These are phyloP conservation scores for Exocentrus adspersus DNA, from an alignment of 2,888 invertebrate genomes.

Conservation along the genomic window DNA sequence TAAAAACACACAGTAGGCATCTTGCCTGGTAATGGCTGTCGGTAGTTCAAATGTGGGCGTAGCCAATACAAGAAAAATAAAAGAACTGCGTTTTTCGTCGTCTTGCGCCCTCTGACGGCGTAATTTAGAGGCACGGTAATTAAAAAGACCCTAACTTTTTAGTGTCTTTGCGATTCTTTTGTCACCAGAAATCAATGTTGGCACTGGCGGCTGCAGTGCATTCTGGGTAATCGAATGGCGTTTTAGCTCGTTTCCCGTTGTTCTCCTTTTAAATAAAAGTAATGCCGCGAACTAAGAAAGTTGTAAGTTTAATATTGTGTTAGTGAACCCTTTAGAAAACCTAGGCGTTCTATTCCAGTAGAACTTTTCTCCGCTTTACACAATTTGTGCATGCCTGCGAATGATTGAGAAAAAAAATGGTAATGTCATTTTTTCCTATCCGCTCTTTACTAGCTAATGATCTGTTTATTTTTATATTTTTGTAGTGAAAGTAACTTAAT, in stretches of 20 bases:
- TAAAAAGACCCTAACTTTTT: slow-evolving; percentile 62
- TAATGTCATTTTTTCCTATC: slow-evolving; percentile 60
- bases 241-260: slow-evolving; percentile 53
- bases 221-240: slow-evolving; percentile 60
- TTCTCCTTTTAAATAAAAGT: slow-evolving; percentile 48
- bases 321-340: slow-evolving; percentile 43
- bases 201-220: slow-evolving; percentile 61
- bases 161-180: slow-evolving; percentile 61
- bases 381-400: slow-evolving; percentile 52
- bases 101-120: slow-evolving; percentile 34
- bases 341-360: slow-evolving; percentile 38
- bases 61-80: slow-evolving; percentile 34
- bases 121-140: slow-evolving; percentile 36
- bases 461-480: slow-evolving; percentile 57
- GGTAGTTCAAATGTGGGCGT: slow-evolving; percentile 18
- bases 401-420: slow-evolving; percentile 58
- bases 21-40: background rate
- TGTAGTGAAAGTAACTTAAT: slow-evolving; percentile 43
- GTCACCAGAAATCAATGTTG: slow-evolving; percentile 64
- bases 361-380: slow-evolving; percentile 44
- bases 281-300: slow-evolving; percentile 63
- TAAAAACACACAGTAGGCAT: too few relatives aligned
- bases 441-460: slow-evolving; percentile 48
- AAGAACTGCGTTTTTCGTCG: slow-evolving; percentile 32
- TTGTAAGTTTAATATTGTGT: slow-evolving; percentile 57